These are phyloP conservation scores for Adelphocoris suturalis DNA, from an alignment of 2,888 invertebrate species.

Conservation along the genomic window DNA sequence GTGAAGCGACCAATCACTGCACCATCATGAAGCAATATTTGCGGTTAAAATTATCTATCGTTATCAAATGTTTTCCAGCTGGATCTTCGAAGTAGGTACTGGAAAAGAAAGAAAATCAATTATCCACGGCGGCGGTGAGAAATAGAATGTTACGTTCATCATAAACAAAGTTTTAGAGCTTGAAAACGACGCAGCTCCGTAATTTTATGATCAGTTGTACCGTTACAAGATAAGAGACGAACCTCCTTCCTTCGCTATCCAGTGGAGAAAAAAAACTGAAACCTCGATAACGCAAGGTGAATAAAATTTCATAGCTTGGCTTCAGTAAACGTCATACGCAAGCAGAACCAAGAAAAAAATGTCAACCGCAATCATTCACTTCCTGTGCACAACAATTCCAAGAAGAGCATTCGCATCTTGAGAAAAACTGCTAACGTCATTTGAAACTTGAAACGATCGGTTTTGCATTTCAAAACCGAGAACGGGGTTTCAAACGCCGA, in stretches of 20 bases:
- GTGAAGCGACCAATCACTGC: too few relatives aligned
- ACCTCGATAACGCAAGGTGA: neutral
- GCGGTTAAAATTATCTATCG: too few relatives aligned
- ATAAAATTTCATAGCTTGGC: conserved; percentile 18
- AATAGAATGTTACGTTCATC: neutral
- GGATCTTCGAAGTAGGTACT: neutral
- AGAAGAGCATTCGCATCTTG: conserved; percentile 25
- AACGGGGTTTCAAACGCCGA: conserved; percentile 4
- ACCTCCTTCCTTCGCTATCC: conserved; percentile 8
- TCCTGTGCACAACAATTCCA: conserved; percentile 28
- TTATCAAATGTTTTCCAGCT: neutral
- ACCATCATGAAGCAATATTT: too few relatives aligned
- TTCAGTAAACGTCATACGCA: neutral
- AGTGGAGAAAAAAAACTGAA: neutral
- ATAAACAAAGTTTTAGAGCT: conserved; percentile 14
- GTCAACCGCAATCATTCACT: conserved; percentile 19
- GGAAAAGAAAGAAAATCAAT: neutral
- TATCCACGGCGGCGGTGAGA: neutral
- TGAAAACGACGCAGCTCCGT: neutral
- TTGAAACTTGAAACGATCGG: conserved; percentile 27
- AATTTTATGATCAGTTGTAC: conserved; percentile 13
- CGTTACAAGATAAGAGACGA: neutral
- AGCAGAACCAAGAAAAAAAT: conserved; percentile 13
- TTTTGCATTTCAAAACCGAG: conserved; percentile 39
- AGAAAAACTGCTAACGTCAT: conserved; percentile 23